Percentiles rank a stretch among this genome's conserved stretches.
phyloP scores from a whole-genome alignment of 2,888 invertebrate species.

The Rhodophaea formosa region DNA sequence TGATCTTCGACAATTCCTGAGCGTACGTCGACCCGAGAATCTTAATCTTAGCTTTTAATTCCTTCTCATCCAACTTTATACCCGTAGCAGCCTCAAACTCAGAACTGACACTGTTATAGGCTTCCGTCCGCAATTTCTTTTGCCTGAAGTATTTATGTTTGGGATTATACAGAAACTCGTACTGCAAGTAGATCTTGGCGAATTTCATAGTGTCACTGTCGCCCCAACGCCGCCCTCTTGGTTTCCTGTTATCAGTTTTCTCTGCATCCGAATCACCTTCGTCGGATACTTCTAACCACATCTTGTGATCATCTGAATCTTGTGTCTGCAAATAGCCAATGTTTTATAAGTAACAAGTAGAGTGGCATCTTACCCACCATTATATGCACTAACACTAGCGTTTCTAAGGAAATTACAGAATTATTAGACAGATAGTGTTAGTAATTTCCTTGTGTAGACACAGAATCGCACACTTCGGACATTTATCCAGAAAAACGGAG shows the following conservation, averaged over 20 bases:
- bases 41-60: conserved; percentile 49
- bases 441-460: no score
- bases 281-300: background rate
- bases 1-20: conserved; percentile 57
- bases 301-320: background rate
- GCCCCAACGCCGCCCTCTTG: background rate
- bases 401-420: no score
- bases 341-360: background rate
- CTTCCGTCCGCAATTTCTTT: conserved; percentile 4
- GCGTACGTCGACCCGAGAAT: conserved; percentile 57
- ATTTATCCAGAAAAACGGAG: no score
- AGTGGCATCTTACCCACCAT: no score
- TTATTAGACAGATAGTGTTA: no score
- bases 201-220: background rate
- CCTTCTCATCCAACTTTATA: background rate
- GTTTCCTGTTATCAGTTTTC: background rate
- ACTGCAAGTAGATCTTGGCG: conserved; percentile 4
- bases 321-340: background rate
- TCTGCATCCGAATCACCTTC: background rate
- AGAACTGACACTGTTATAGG: background rate
- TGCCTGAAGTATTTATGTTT: conserved; percentile 10
- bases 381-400: no score
- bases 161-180: conserved; percentile 6
- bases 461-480: no score
- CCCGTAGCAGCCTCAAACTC: conserved; percentile 1